Base-by-base conservation (phyloP, 37 sponge, comb jelly and placozoan species). In the Chondrosia reniformis region DNA sequence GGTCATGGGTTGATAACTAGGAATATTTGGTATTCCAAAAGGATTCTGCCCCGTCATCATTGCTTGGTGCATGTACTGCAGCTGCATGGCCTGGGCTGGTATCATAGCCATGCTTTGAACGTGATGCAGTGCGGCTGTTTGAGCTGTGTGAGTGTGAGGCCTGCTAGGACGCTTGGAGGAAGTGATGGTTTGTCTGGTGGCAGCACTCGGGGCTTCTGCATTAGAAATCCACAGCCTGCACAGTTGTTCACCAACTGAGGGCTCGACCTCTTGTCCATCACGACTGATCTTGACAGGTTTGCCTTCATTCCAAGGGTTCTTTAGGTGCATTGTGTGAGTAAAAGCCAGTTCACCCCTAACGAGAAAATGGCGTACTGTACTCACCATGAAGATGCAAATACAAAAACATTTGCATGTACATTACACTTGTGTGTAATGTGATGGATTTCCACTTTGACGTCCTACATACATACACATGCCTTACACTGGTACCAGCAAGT, bases 291-390 rank as follows among this genome's bases (percentile, higher is more conserved):
- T 97, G 7, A 97, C 97, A 31, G 92, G 94, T 75, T 97, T 97
- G 84, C 88, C 86, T 30, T 97, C 97, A 73, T 97, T 97, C 97
- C 97, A 97, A 8, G 94, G 92, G 82, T 97, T 97, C 82, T 93
- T 93, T 45, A 97, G 80, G 71, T 93, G 92, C 76, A 79, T 77
- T 22, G 87, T 86, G 27, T 79, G 77, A 0, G 64, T 59, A 81
- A 97, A 97, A 37, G 84, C 89, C 42, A 97, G 84, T 40, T 64
- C 80, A 6, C 91, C 94, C 45, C 92, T 95, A 69, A 7, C 21
- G n/a, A 40, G 85, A 21, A 4, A 64, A 65, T n/a, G n/a, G n/a
- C n/a, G 15, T 24, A 4, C 5, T 21, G 55, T 52, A 52, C 55
- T 21, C 13, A 52, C 24, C 25, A 63, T 9, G 10, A 63, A 12